Conservation (phyloP, 2,113 vertebrate genomes). For the Alligator sinensis region DNA sequence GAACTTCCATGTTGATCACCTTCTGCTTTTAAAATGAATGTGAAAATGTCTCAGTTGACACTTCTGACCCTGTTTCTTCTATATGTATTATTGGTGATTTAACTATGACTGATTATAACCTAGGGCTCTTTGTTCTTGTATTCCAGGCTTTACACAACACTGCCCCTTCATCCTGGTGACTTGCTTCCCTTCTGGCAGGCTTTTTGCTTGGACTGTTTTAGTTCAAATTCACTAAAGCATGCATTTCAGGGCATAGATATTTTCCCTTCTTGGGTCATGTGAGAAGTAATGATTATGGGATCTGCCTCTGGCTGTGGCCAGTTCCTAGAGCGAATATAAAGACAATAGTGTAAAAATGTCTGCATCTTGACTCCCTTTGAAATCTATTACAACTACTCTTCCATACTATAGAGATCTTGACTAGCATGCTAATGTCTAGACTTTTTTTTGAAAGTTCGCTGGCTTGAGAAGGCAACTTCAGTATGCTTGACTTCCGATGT, state of each 20-base stretch:
- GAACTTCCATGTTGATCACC: not conserved
- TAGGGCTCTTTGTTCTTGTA: not conserved
- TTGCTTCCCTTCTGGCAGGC: not conserved
- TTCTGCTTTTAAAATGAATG: not conserved
- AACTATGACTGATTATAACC: too few species aligned
- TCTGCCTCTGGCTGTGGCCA: not conserved
- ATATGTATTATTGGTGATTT: too few species aligned
- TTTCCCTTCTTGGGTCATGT: not conserved
- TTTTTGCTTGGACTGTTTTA: too few species aligned
- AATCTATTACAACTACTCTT: not conserved
- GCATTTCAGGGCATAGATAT: not conserved
- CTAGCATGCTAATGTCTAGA: not conserved
- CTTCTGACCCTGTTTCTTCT: not conserved
- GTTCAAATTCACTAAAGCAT: too few species aligned
- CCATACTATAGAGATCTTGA: not conserved
- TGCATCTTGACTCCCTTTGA: not conserved
- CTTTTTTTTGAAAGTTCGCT: not conserved
- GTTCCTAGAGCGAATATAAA: not conserved
- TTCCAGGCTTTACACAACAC: not conserved
- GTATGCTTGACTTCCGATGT: not conserved
- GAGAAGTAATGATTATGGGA: not conserved
- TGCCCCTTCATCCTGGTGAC: not conserved
- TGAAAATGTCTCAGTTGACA: not conserved
- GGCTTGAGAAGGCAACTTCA: fast-evolving
- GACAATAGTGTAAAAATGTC: not conserved